Conservation (phyloP, 2,797 vertebrate genomes). For the Mionectes olivaceus region DNA sequence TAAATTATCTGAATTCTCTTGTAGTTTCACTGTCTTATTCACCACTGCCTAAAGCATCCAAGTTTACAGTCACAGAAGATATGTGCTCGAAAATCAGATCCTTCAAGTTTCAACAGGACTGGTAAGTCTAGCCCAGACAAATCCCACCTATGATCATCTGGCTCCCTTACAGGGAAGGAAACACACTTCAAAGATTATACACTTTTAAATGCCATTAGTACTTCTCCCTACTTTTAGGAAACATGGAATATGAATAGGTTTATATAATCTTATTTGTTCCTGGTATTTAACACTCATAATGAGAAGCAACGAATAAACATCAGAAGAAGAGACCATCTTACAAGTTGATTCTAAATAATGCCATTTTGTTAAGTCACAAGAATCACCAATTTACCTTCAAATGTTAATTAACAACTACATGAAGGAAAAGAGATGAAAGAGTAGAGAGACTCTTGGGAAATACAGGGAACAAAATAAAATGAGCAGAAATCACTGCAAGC, state of each 20-base stretch:
- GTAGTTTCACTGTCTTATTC: neutral
- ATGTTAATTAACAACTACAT: neutral
- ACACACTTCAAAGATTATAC: neutral
- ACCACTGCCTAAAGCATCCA: neutral
- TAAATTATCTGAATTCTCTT: neutral
- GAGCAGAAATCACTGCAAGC: neutral
- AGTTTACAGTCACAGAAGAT: neutral
- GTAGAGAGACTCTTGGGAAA: neutral
- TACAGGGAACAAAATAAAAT: neutral
- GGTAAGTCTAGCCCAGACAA: slow-evolving; percentile 12
- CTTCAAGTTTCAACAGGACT: slow-evolving; percentile 44
- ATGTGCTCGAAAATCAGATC: neutral
- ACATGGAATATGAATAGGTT: neutral
- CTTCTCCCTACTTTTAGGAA: neutral
- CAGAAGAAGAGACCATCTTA: neutral
- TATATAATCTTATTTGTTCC: neutral
- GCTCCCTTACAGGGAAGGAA: neutral
- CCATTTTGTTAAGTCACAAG: neutral
- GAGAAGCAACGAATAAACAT: neutral
- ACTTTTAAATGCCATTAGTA: neutral
- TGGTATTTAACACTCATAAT: neutral
- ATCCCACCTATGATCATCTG: neutral
- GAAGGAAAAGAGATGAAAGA: neutral
- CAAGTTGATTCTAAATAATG: neutral
- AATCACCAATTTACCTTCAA: neutral